Conservation (phyloP, 2,888 invertebrate species). For the Anarsia innoxiella region DNA sequence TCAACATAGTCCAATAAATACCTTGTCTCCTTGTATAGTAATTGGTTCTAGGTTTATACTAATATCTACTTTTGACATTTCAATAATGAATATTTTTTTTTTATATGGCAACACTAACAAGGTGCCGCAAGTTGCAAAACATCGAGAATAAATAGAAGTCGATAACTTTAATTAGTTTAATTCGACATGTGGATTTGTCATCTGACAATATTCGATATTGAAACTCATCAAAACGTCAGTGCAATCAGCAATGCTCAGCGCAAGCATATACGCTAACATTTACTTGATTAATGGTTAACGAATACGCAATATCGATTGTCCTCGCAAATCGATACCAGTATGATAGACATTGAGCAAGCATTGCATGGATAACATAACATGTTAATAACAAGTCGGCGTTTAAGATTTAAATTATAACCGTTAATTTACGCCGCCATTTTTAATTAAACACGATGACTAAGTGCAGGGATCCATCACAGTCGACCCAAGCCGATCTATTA, state of each 20-base stretch:
- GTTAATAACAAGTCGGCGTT: constrained; percentile 45
- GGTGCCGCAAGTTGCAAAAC: no score
- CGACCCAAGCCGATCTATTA: constrained; percentile 60
- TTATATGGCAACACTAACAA: no score
- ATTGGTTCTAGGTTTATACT: no score
- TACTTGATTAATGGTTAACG: constrained; percentile 50
- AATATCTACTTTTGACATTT: no score
- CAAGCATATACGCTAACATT: constrained; percentile 14
- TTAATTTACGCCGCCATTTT: constrained; percentile 65
- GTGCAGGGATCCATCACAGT: constrained; percentile 63
- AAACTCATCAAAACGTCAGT: constrained; percentile 18
- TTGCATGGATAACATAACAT: constrained; percentile 24
- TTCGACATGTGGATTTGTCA: constrained; percentile 30
- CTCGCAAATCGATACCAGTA: constrained; percentile 16
- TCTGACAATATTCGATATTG: constrained; percentile 30
- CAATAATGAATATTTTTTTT: no score
- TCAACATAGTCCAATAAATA: no score
- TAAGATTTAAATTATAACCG: constrained; percentile 57
- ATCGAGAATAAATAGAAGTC: no score
- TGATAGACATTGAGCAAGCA: constrained; percentile 5
- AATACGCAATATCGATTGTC: constrained; percentile 42
- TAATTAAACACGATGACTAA: constrained; percentile 74
- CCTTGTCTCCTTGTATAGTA: no score
- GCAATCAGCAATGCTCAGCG: no score
- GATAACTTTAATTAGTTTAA: background rate